Evolutionary conservation across 2,888 invertebrate species (phyloP).

Genomic region (Hydrotaea diabolus): DNA sequence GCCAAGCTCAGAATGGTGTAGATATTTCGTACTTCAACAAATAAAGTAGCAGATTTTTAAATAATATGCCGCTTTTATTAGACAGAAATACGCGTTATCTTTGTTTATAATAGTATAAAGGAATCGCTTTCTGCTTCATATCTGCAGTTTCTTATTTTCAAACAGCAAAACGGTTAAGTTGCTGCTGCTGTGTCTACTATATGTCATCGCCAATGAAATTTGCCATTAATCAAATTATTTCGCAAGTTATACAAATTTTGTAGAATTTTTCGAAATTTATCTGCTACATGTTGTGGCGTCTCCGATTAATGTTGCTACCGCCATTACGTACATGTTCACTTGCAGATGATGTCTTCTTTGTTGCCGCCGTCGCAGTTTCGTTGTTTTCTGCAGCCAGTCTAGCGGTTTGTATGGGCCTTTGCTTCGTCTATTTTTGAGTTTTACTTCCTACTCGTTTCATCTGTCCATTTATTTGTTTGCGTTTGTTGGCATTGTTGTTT

Average conservation of each 20-base stretch:
- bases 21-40: too few relatives aligned
- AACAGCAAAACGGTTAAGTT: too few relatives aligned
- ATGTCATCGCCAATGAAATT: conserved; percentile 59
- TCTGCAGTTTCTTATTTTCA: too few relatives aligned
- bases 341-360: background rate
- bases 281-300: conserved; percentile 66
- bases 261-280: conserved; percentile 57
- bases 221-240: conserved; percentile 61
- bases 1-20: too few relatives aligned
- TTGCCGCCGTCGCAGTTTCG: background rate
- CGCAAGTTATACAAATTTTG: conserved; percentile 32
- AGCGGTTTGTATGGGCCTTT: background rate
- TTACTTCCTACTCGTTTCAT: conserved; percentile 32
- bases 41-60: too few relatives aligned
- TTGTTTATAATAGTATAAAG: too few relatives aligned
- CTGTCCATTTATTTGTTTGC: conserved; percentile 45
- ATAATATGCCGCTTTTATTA: too few relatives aligned
- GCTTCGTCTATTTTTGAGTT: conserved; percentile 41
- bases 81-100: too few relatives aligned
- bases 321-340: conserved; percentile 40
- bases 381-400: background rate
- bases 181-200: background rate
- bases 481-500: background rate
- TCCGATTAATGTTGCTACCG: conserved; percentile 61
- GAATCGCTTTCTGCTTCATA: too few relatives aligned